Conservation (phyloP, 2,888 invertebrate genomes). For the Brenthis hecate region DNA sequence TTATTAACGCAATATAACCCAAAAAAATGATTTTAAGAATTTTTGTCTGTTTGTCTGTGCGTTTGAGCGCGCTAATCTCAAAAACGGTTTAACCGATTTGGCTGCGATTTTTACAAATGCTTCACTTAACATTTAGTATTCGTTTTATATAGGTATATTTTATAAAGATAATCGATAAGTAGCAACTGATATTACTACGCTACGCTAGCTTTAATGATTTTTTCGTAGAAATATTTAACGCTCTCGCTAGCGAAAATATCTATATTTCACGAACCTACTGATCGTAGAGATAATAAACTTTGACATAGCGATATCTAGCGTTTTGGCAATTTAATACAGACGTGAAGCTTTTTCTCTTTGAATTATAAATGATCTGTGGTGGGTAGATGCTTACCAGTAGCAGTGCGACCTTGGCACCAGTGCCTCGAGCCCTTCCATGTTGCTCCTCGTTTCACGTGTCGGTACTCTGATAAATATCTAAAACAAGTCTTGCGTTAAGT, state of each 20-base stretch:
- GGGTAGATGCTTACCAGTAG: constrained; percentile 76
- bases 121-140: too few relatives aligned
- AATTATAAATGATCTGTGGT: constrained; percentile 25
- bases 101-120: too few relatives aligned
- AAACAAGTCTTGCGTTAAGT: constrained; percentile 27
- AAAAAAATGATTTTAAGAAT: too few relatives aligned
- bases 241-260: neutral
- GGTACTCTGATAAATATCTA: constrained; percentile 96
- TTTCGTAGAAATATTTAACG: neutral
- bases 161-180: neutral
- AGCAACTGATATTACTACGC: neutral
- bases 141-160: too few relatives aligned
- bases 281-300: constrained; percentile 1
- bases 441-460: constrained; percentile 97
- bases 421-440: constrained; percentile 95
- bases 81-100: too few relatives aligned
- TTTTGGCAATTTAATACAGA: constrained; percentile 20
- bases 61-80: too few relatives aligned
- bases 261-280: neutral
- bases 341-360: constrained; percentile 21
- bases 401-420: constrained; percentile 88
- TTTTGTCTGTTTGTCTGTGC: too few relatives aligned
- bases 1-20: too few relatives aligned
- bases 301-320: constrained; percentile 4
- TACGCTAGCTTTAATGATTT: neutral